Evolutionary conservation across 2,888 invertebrate species (phyloP), one percentile per base, ranked within the genome.

Genomic region (Microplitis manilae): DNA sequence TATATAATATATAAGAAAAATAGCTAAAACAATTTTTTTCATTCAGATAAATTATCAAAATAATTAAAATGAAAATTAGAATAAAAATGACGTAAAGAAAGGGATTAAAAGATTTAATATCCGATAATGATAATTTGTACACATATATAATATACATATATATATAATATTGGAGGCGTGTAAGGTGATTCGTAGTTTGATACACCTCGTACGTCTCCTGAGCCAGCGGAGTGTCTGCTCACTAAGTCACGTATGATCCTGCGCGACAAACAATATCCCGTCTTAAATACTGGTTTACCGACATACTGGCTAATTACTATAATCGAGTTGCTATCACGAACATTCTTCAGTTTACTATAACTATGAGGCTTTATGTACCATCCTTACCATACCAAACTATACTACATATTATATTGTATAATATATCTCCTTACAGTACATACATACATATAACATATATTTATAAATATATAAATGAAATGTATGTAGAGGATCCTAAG

Each of bases 211-310:
- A 79, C 17, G 40, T 68, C 40, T 71, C 4, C 5, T 71, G 30
- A 30, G 30, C 38, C 17, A 68, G 30, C 68, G 38, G 15, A 68
- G 15, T 65, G 65, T 65, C 13, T 8, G 39, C 9, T 39, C 75
- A 39, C 74, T 76, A 77, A 82, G 81, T 83, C 80, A 83, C 80
- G 81, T 85, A 77, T 82, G 83, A 84, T 86, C 77, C 83, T 72
- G 40, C 39, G 83, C 80, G 81, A 83, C 82, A 81, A 86, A 85
- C 83, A 81, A 84, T 82, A 83, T 83, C 80, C 80, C 81, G 81
- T 84, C 83, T 85, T 84, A 84, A 86, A 85, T 83, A 86, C 82
- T 83, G 83, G 83, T 85, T 86, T 84, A 85, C 84, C 80, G 83
- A 84, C 83, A 84, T 83, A 81, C 82, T 80, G 74, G 73, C 77